Conservation (phyloP, 2,113 vertebrate genomes). For the Galeopterus variegatus region DNA sequence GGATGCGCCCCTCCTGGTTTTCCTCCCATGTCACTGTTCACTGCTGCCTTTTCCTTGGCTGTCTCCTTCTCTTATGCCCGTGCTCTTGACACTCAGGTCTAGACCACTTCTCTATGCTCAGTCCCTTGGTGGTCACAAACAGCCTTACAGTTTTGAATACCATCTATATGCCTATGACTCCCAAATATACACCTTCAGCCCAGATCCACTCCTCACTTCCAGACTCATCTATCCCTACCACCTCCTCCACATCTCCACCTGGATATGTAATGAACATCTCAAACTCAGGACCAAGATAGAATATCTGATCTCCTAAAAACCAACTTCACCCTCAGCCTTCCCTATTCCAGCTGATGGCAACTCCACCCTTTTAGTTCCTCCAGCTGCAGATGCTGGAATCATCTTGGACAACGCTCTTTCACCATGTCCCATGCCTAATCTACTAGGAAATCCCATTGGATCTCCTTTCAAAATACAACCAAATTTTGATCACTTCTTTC, state of each 20-base stretch:
- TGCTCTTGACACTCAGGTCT: neutral
- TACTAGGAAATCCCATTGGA: neutral
- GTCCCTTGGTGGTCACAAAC: neutral
- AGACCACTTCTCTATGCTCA: neutral
- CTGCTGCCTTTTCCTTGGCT: neutral
- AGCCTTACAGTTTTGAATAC: neutral
- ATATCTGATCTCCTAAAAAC: neutral
- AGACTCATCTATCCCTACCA: neutral
- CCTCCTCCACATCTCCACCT: neutral
- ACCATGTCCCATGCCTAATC: neutral
- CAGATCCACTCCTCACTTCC: neutral
- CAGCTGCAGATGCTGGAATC: neutral
- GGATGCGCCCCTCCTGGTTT: no score
- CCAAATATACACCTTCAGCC: neutral
- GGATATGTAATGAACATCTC: neutral
- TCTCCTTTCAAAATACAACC: neutral
- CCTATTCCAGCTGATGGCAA: neutral
- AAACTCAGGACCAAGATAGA: neutral
- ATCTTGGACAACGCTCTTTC: neutral
- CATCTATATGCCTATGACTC: neutral
- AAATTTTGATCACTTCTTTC: neutral
- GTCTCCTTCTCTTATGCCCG: neutral
- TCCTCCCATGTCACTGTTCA: neutral
- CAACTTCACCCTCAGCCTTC: neutral
- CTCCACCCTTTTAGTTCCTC: neutral